phyloP scores from a whole-genome alignment of 2,797 vertebrate genomes.

The Ptychadena robeensis region DNA sequence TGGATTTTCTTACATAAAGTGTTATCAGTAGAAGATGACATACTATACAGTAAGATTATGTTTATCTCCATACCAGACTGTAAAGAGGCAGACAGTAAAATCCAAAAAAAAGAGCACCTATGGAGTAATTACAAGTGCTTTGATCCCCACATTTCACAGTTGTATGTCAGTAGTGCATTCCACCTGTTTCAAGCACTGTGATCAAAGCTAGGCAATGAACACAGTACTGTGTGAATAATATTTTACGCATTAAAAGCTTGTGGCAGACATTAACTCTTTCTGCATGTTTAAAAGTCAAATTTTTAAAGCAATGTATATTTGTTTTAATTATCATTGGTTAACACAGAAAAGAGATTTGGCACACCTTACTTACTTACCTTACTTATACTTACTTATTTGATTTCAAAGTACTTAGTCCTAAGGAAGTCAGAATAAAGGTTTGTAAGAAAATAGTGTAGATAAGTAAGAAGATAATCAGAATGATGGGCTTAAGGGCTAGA shows the following conservation, averaged over 20 bases:
- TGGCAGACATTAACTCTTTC: constrained; percentile 30
- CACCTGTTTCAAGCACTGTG: constrained; percentile 52
- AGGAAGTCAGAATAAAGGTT: no score
- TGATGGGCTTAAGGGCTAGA: no score
- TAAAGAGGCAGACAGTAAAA: constrained; percentile 23
- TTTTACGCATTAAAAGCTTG: constrained; percentile 5
- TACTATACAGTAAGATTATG: neutral
- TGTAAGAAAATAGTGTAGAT: no score
- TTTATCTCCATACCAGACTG: neutral
- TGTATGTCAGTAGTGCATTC: constrained; percentile 41
- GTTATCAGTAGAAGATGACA: neutral
- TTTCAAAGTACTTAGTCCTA: no score
- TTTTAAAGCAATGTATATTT: neutral
- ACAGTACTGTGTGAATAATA: constrained; percentile 18
- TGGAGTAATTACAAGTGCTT: constrained; percentile 65
- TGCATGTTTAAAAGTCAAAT: neutral
- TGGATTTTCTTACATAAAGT: no score
- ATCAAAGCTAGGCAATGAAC: constrained; percentile 58
- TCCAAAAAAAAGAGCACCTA: constrained; percentile 54
- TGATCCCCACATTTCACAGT: constrained; percentile 62
- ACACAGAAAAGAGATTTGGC: neutral
- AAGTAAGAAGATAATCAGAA: no score
- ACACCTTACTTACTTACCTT: no score
- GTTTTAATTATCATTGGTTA: neutral
- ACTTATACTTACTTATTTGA: no score